Conservation (phyloP, 2,888 invertebrate species). For the Dolichomitus sp. region DNA sequence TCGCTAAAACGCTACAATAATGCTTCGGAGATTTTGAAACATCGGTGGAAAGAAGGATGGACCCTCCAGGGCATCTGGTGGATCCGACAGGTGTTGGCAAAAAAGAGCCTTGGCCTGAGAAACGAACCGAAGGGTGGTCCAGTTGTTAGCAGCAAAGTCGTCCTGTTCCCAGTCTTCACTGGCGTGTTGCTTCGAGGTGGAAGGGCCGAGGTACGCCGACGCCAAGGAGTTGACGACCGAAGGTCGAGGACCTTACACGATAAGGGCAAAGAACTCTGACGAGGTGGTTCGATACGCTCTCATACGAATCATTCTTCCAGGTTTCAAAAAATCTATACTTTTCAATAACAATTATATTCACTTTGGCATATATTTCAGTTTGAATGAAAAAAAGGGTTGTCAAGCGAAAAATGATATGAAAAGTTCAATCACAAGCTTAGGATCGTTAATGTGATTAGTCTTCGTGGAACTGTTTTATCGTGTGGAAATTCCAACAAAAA, state of each 20-base stretch:
- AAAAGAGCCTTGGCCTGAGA: slow-evolving; percentile 43
- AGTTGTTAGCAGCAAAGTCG: slow-evolving; percentile 47
- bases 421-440: not conserved
- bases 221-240: slow-evolving; percentile 66
- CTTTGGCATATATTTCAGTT: not conserved
- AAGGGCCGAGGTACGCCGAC: slow-evolving; percentile 51
- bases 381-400: not conserved
- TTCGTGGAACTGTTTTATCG: not conserved
- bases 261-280: slow-evolving; percentile 78
- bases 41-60: slow-evolving; percentile 25
- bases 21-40: slow-evolving; percentile 1
- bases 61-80: slow-evolving; percentile 55
- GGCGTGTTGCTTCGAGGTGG: slow-evolving; percentile 14
- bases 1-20: not conserved
- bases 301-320: not conserved
- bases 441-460: not conserved
- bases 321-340: not conserved
- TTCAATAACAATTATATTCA: not conserved
- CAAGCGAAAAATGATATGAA: not conserved
- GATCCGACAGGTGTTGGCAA: slow-evolving; percentile 63
- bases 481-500: too few relatives aligned
- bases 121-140: slow-evolving; percentile 59
- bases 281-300: slow-evolving; percentile 48
- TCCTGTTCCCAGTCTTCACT: not conserved
- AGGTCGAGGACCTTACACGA: slow-evolving; percentile 79